Conservation (phyloP, 2,888 invertebrate genomes). For the Cephus spinipes region DNA sequence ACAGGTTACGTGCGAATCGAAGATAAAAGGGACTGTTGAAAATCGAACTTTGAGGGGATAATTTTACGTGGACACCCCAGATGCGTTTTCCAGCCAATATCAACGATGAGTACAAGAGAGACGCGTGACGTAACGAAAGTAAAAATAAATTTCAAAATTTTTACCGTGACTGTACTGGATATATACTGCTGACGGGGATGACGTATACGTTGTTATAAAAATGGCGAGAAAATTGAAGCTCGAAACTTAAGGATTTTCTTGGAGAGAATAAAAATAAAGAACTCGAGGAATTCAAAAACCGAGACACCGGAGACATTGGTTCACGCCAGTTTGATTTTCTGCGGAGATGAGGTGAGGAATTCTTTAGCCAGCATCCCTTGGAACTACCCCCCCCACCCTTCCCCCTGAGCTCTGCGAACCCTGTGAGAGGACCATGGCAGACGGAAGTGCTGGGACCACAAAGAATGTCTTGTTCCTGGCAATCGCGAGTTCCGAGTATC, state of each 20-base stretch:
- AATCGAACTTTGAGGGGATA: too few relatives aligned
- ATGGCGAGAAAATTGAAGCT: neutral
- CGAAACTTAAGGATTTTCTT: neutral
- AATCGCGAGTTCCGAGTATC: conserved; percentile 42
- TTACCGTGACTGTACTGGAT: too few relatives aligned
- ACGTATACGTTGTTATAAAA: neutral
- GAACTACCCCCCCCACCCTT: neutral
- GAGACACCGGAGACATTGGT: conserved; percentile 33
- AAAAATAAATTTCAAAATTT: too few relatives aligned
- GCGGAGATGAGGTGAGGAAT: conserved; percentile 41
- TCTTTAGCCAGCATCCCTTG: conserved; percentile 23
- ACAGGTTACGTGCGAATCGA: too few relatives aligned
- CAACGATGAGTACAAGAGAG: too few relatives aligned
- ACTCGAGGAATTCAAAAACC: neutral
- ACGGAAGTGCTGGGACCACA: conserved; percentile 21
- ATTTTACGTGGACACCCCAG: too few relatives aligned
- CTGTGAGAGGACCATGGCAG: neutral
- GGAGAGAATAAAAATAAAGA: neutral
- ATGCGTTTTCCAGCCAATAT: too few relatives aligned
- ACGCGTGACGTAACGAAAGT: too few relatives aligned
- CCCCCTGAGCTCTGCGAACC: neutral
- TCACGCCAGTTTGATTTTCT: conserved; percentile 27
- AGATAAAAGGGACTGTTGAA: too few relatives aligned
- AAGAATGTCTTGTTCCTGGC: conserved; percentile 58
- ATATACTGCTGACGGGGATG: neutral